These are phyloP conservation scores for Capreolus pygargus DNA, from an alignment of 2,113 vertebrate genomes.

Conservation along the genomic window DNA sequence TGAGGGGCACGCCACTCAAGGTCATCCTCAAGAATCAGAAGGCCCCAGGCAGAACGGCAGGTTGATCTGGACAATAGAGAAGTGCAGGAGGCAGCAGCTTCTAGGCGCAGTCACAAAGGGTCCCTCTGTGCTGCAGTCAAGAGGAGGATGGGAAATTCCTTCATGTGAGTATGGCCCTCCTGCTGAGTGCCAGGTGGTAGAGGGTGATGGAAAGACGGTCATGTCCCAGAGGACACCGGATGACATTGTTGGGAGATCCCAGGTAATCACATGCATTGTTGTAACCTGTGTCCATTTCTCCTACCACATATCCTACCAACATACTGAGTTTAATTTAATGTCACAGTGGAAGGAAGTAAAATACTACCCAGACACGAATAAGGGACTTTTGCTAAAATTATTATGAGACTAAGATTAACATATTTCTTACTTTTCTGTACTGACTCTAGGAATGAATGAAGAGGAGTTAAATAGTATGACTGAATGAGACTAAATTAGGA, in stretches of 20 bases:
- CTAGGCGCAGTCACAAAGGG: not conserved
- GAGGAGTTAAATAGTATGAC: slow-evolving; percentile 36
- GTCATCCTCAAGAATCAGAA: not conserved
- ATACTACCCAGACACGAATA: not conserved
- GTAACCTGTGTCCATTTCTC: not conserved
- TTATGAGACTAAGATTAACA: slow-evolving; percentile 23
- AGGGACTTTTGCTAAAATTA: slow-evolving; percentile 15
- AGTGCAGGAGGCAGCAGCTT: not conserved
- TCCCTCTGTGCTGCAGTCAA: not conserved
- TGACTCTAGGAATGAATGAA: not conserved
- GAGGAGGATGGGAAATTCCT: not conserved
- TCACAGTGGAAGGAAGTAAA: not conserved
- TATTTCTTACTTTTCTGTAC: not conserved
- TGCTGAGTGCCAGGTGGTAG: not conserved
- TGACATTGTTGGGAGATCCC: not conserved
- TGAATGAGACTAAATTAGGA: not conserved
- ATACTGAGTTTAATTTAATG: not conserved
- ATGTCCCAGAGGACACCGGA: not conserved
- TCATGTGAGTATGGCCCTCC: not conserved
- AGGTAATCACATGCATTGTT: not conserved
- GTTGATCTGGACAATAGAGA: not conserved
- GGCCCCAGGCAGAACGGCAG: not conserved
- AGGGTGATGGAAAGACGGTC: not conserved
- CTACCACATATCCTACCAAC: not conserved
- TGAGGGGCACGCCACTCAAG: not conserved